Evolutionary conservation across 2,797 vertebrate genomes (phyloP), one percentile per base, ranked within the genome.

Genomic region (Acanthiza pusilla): DNA sequence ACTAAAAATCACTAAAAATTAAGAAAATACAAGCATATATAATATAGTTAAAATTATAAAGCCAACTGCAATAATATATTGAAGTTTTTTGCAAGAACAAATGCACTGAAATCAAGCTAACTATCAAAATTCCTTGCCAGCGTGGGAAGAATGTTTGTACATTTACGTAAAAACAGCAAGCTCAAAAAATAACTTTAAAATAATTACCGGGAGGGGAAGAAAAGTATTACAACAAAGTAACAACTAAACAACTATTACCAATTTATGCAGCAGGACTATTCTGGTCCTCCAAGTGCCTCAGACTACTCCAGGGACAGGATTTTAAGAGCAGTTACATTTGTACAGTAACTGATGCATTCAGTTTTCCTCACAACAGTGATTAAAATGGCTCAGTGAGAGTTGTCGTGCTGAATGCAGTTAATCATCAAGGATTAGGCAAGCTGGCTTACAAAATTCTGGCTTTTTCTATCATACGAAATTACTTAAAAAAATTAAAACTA

Each of bases 271-370:
- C n/a, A 63, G 16, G 55, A 74, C 38, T 82, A 32, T 67, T 91
- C 30, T 60, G 60, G 34, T 93, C 38, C 30, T 91, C 25, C 60
- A 87, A 51, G 65, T 61, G 60, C 72, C 38, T 94, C 30, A 54
- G 61, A 48, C 75, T 85, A 25, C 84, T 91, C 93, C 22, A 89
- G 88, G 63, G 90, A 91, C n/a, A 67, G 67, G 61, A 82, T 87
- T 94, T 94, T 87, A 93, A 73, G 61, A 92, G 73, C 58, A 94
- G 88, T 82, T 95, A 94, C 90, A 89, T 85, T 79, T 70, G 67
- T 91, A 86, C 34, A 67, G 71, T 73, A 94, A 95, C 54, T 70
- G 76, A 93, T 66, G 88, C 55, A 0, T 88, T 84, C 85, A 76
- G 73, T 73, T 88, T 90, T 78, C 55, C 57, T 76, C 60, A 92